Base-by-base conservation (phyloP, 2,888 invertebrate species). In the Ormyrus rosae region DNA sequence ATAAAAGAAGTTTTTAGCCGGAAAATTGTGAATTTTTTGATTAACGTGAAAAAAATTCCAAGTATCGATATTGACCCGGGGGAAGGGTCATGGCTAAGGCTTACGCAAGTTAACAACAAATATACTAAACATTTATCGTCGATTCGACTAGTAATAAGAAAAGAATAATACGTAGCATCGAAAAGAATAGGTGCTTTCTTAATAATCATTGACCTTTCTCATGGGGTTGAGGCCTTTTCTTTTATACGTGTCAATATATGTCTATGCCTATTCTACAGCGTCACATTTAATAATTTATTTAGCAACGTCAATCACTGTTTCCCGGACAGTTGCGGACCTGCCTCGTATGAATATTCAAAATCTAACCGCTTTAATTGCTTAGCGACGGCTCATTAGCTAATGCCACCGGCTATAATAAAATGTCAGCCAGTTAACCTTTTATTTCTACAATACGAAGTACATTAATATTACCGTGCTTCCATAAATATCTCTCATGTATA, bases 201-300 rank as follows among this genome's bases (percentile, higher is more conserved):
- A 87, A 85, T 88, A 87, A 86, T 84, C 83, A 72, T 72, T 11
- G 86, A 87, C 86, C 86, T 88, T 85, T 89, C 88, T 86, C 89
- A 88, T 84, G 81, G 85, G 88, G 87, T 89, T 83, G 84, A 81
- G 86, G 84, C 86, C 86, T 70, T 53, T 60, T 73, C 72, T 71
- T 34, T 80, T 3, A 34, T 34, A 34, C 34, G 34, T 34, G 34
- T 34, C 34, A 34, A 34, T 34, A 34, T 34, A 34, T 34, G 34
- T 34, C 34, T 2, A 2, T 34, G 3, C 34, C 34, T 34, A 34
- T 34, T 34, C 34, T 3, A 34, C 34, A 34, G 34, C 34, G 34
- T 2, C 82, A 84, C 80, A 85, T 85, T 86, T 86, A 84, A 86
- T 85, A 84, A 86, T 86, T 86, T 85, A 83, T 86, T 84, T 85